phyloP scores from a whole-genome alignment of 2,113 vertebrate species.

The Canis aureus region DNA sequence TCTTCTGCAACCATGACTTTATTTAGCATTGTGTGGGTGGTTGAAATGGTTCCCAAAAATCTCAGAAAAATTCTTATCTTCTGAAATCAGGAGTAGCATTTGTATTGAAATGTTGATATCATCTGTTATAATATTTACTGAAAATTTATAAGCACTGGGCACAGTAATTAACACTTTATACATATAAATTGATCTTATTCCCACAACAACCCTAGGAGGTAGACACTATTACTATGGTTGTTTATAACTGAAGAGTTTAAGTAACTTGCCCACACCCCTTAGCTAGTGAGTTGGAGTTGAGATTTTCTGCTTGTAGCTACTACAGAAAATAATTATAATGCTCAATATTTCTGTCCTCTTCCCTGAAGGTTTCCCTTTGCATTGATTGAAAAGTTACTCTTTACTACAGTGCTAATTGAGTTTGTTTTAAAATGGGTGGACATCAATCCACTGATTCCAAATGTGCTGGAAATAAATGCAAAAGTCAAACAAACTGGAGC shows the following conservation, averaged over 20 bases:
- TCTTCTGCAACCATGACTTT: background rate
- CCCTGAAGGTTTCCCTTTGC: background rate
- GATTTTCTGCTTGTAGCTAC: background rate
- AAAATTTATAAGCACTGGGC: background rate
- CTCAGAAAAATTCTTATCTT: background rate
- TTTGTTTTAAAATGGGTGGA: background rate
- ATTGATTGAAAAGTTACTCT: background rate
- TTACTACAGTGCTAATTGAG: background rate
- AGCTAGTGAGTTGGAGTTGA: background rate
- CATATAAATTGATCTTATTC: slow-evolving; percentile 42
- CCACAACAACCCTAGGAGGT: background rate
- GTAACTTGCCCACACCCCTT: background rate
- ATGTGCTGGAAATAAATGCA: background rate
- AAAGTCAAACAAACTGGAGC: background rate
- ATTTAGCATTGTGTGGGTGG: background rate
- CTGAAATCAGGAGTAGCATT: background rate
- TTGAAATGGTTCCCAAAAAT: background rate
- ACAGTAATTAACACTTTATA: background rate
- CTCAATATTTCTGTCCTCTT: background rate
- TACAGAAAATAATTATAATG: background rate
- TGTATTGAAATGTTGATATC: background rate
- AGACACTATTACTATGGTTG: background rate
- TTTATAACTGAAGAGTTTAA: background rate
- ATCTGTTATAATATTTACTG: background rate
- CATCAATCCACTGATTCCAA: background rate